Base-by-base conservation (phyloP, 2,888 invertebrate species). In the Coleophora flavipennella region DNA sequence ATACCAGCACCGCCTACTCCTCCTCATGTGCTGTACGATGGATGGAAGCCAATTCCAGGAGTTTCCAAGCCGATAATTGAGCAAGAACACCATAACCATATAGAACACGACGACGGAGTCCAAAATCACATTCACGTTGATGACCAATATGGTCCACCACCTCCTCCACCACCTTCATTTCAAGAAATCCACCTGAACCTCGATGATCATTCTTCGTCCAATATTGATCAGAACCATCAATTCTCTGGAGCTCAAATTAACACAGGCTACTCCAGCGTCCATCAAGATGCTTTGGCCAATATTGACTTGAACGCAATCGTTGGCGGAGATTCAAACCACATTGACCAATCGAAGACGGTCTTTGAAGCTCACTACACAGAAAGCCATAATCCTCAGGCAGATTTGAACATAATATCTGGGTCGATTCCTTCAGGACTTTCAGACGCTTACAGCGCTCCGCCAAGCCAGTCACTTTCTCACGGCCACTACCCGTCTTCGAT, bases 21-120 rank as follows among this genome's bases (percentile, higher is more conserved):
- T 6, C 89, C 92, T 4, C 88, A 90, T 61, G 89, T 93, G 27
- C 83, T 91, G 38, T 94, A 94, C 57, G 94, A 94, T 52, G 94
- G 94, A 20, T 94, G 94, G 94, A 92, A 91, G 60, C 94, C 94
- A 13, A 94, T 94, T 43, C 90, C 93, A 8, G 92, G 93, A 1
- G 53, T 80, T 0, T 79, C 84, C 0, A 58, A 67, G 27, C 87
- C 91, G 1, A 73, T 51, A 62, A 43, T 56, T 3, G 66, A 67
- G 7, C 63, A 64, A 3, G 50, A 57, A 38, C 55, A 54, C 44
- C 41, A 49, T 33, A 55, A 50, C 51, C 71, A 59, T 1, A 20
- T 20, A 20, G 20, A 20, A 20, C 20, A 20, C 20, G 20, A 20
- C 20, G 3, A 20, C 20, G 20, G 20, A 20, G 6, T 4, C 20